Conservation (phyloP, 37 sponge, comb jelly and placozoan genomes). For the Theonella swinhoei region DNA sequence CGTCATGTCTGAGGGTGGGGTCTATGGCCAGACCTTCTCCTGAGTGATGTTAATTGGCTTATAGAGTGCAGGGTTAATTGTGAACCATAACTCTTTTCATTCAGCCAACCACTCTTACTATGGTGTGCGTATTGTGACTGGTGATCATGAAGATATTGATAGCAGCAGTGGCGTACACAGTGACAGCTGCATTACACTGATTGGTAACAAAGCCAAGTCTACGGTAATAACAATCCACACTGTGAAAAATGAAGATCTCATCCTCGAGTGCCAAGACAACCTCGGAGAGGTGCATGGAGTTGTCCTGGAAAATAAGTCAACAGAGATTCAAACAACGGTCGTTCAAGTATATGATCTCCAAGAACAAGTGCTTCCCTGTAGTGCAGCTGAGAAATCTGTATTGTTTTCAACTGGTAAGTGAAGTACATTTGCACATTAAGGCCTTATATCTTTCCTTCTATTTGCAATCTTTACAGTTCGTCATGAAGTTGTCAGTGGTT, state of each 20-base stretch:
- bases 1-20: no score
- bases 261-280: constrained; percentile 22
- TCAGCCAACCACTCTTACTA: no score
- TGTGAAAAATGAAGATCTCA: constrained; percentile 25
- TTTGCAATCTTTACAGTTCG: no score
- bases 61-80: no score
- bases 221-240: neutral
- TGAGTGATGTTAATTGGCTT: no score
- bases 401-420: constrained; percentile 28
- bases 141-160: neutral
- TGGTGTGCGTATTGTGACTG: constrained; percentile 41
- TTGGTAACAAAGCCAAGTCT: constrained; percentile 21
- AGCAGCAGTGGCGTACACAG: no score
- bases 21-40: no score
- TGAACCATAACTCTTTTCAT: no score
- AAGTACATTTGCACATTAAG: no score
- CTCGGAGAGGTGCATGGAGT: constrained; percentile 39
- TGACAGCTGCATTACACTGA: neutral
- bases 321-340: neutral
- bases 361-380: constrained; percentile 38
- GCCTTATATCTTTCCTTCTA: no score
- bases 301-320: constrained; percentile 5
- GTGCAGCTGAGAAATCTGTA: constrained; percentile 22
- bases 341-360: constrained; percentile 13
- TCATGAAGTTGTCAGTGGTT: no score